phyloP scores from a whole-genome alignment of 1,140 invertebrate genomes.

The Drosophila saltans region DNA sequence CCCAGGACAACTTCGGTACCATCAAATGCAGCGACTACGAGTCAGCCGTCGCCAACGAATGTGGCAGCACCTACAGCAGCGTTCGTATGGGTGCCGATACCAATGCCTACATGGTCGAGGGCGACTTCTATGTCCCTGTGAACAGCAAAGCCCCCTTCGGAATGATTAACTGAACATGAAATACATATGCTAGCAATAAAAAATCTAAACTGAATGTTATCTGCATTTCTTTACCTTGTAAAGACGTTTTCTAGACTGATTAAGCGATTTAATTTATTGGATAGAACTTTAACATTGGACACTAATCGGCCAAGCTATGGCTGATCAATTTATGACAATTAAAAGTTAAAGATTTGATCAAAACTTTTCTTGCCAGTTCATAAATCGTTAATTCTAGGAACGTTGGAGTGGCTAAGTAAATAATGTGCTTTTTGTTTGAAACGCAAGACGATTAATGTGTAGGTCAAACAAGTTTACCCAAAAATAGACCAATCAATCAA shows the following conservation, averaged over 20 bases:
- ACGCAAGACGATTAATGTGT: no score
- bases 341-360: no score
- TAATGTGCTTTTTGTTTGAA: no score
- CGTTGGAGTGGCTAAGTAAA: no score
- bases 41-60: constrained; percentile 44
- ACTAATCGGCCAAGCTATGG: not conserved
- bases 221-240: not conserved
- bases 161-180: constrained; percentile 64
- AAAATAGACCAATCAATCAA: no score
- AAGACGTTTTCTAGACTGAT: not conserved
- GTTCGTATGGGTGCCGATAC: constrained; percentile 83
- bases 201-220: not conserved
- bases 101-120: constrained; percentile 73
- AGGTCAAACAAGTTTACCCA: no score
- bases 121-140: constrained; percentile 63
- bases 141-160: constrained; percentile 77
- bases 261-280: not conserved
- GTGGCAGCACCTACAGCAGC: constrained; percentile 60
- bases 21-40: constrained; percentile 61
- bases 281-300: not conserved
- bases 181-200: not conserved
- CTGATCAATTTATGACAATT: no score
- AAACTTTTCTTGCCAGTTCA: not conserved
- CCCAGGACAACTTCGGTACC: constrained; percentile 57
- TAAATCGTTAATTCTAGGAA: not conserved